These are phyloP conservation scores for Lottia scabra DNA, from an alignment of 2,888 invertebrate genomes.

Conservation along the genomic window DNA sequence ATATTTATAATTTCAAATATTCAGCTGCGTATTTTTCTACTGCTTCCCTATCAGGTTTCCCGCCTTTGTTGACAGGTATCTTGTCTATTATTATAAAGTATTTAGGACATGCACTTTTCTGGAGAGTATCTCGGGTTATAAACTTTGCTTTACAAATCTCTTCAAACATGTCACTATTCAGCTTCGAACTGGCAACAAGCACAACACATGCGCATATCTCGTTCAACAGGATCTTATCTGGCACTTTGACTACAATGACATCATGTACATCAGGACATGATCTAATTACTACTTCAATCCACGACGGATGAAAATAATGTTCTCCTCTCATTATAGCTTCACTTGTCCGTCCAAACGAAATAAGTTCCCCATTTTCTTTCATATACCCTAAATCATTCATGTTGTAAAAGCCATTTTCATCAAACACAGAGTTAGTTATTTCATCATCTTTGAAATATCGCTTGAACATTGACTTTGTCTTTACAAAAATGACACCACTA, in stretches of 20 bases:
- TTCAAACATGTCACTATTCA: too few relatives aligned
- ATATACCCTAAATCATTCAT: slow-evolving; percentile 11
- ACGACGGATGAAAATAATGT: slow-evolving; percentile 18
- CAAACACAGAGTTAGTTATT: slow-evolving; percentile 9
- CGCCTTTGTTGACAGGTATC: neutral
- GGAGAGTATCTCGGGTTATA: too few relatives aligned
- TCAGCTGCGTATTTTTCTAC: neutral
- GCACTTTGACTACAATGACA: slow-evolving; percentile 19
- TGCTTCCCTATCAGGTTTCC: neutral
- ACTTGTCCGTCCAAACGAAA: slow-evolving; percentile 4
- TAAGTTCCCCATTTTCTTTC: slow-evolving; percentile 8
- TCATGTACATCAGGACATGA: slow-evolving; percentile 15
- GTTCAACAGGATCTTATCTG: slow-evolving; percentile 7
- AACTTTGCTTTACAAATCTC: too few relatives aligned
- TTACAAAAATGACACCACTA: too few relatives aligned
- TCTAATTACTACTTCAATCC: slow-evolving; percentile 16
- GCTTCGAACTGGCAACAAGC: neutral
- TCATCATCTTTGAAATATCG: neutral
- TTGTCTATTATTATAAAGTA: neutral
- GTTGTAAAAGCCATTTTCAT: slow-evolving; percentile 14
- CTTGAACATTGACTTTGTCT: too few relatives aligned
- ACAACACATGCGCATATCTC: slow-evolving; percentile 22
- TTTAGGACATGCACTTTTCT: neutral
- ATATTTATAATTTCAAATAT: neutral
- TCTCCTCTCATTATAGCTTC: slow-evolving; percentile 18